Percentiles rank a stretch among this genome's conserved stretches.
Conservation (phyloP, 2,113 vertebrate species). For the Gobio gobio region DNA sequence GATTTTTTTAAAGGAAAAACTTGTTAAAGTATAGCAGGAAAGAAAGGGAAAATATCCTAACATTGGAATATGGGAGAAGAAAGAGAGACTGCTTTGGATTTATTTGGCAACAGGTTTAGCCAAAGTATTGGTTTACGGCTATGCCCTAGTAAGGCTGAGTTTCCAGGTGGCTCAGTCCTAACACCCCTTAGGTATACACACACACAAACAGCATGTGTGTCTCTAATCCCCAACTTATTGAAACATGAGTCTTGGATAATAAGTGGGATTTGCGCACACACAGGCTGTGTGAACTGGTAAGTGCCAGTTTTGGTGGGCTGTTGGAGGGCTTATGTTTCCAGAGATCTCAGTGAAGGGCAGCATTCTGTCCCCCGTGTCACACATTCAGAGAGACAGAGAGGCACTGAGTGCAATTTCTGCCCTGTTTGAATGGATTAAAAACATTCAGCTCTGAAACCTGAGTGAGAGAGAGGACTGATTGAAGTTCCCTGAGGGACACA, state of each 20-base stretch:
- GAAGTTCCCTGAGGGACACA: conserved; percentile 63
- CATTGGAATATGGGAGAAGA: conserved; percentile 25
- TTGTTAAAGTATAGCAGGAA: conserved; percentile 55
- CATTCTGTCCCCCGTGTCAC: neutral
- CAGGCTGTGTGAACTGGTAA: conserved; percentile 37
- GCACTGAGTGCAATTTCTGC: conserved; percentile 19
- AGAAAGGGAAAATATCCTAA: conserved; percentile 30
- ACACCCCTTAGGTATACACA: conserved; percentile 30
- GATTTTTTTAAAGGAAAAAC: conserved; percentile 64
- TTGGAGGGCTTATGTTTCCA: conserved; percentile 26
- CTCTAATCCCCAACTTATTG: conserved; percentile 69
- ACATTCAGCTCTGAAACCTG: neutral
- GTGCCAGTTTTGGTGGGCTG: conserved; percentile 43
- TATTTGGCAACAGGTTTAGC: conserved; percentile 41
- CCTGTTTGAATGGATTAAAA: neutral
- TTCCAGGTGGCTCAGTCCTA: conserved; percentile 37
- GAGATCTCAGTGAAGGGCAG: conserved; percentile 28
- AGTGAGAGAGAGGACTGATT: neutral
- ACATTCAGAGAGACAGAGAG: neutral
- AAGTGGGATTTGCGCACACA: conserved; percentile 67
- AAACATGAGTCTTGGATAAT: conserved; percentile 71
- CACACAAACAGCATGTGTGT: conserved; percentile 47
- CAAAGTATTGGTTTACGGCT: conserved; percentile 53
- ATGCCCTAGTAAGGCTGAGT: conserved; percentile 57
- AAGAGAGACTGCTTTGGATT: conserved; percentile 46